phyloP scores from a whole-genome alignment of 2,888 invertebrate genomes.

The Onthophagus sagittarius region DNA sequence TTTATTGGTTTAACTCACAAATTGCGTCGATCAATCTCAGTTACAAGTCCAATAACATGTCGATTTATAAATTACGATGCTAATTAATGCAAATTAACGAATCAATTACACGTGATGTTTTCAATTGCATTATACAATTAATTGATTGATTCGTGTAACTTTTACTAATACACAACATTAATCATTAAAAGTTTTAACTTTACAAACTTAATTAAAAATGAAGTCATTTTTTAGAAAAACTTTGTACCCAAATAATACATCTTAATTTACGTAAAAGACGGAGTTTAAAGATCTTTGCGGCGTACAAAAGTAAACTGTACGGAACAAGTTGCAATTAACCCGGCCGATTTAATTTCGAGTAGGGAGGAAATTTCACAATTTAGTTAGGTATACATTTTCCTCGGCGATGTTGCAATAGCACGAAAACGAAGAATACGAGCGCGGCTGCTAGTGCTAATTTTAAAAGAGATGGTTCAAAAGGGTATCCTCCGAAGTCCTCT shows the following conservation, averaged over 20 bases:
- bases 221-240: background rate
- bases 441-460: background rate
- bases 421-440: background rate
- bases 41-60: no score
- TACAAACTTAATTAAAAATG: background rate
- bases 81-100: background rate
- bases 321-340: background rate
- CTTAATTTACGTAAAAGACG: background rate
- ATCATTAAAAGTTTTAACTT: background rate
- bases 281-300: background rate
- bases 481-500: background rate
- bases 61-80: background rate
- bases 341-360: background rate
- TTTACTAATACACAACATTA: background rate
- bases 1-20: no score
- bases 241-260: background rate
- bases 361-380: background rate
- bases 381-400: background rate
- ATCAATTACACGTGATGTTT: background rate
- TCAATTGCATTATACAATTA: background rate
- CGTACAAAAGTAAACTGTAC: background rate
- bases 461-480: background rate
- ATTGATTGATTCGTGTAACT: background rate
- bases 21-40: no score
- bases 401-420: background rate